Evolutionary conservation across 1,140 invertebrate genomes (phyloP), one percentile per base, ranked within the genome.

Genomic region (Aphelenchoides besseyi): DNA sequence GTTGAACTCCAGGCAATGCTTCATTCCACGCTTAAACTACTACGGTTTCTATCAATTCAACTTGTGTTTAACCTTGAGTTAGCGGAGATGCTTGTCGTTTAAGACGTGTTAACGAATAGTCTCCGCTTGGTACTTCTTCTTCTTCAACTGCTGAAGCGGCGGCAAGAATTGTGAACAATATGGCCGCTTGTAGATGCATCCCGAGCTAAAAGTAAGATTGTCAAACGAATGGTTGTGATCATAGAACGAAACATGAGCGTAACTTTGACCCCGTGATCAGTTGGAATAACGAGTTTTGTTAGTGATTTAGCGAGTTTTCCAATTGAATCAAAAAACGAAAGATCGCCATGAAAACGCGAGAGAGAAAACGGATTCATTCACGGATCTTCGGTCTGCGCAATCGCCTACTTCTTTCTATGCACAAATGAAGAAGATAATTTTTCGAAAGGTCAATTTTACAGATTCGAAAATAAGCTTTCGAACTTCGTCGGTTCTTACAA

Each of bases 1-100:
- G 82, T 41, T 79, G 78, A 12, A 83, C 80, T 28, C 80, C 81
- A 3, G 81, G 81, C 26, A 83, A 37, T 16, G 82, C 81, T 62
- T 83, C 82, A 33, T 84, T 74, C 82, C 82, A 83, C 8, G 77
- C 81, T 26, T 72, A 73, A 2, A 72, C 69, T 36, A 78, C 55
- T 2, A 74, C 73, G 12, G 69, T 28, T 32, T 8, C 16, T 59
- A 26, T 32, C 16, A 59, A 16, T 59, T 59, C 16, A 59, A 59
- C 5, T 18, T 18, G 55, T 5, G 55, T 8, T 59, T 32, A 8
- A 28, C 18, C 63, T 32, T 70, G 68, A 9, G 72, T 73, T 28
- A 76, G 70, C 30, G 75, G 77, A 12, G 75, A 81, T 16, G 76
- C 75, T 36, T 76, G 75, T 0, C 75, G 77, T 52, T 76, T 76